phyloP scores from a whole-genome alignment of 2,888 invertebrate genomes.

The Congeria kusceri region DNA sequence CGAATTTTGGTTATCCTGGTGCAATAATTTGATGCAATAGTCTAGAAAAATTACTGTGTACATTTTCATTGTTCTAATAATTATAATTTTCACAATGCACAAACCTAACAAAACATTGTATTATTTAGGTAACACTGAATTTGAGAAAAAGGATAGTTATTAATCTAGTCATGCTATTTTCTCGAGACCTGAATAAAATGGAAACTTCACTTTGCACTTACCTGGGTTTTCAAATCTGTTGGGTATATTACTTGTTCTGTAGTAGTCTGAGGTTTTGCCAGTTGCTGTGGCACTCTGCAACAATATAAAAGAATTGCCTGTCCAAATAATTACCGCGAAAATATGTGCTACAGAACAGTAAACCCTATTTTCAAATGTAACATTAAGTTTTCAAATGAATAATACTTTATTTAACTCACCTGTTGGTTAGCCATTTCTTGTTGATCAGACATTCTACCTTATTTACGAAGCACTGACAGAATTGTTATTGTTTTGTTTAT shows the following conservation, averaged over 20 bases:
- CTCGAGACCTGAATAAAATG: neutral
- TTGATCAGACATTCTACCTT: neutral
- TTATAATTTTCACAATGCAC: too few relatives aligned
- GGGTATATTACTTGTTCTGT: constrained; percentile 82
- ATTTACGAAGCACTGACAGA: neutral
- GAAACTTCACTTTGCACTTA: constrained; percentile 49
- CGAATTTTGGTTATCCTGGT: too few relatives aligned
- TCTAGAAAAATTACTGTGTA: too few relatives aligned
- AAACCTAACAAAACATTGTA: neutral
- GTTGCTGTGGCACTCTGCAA: constrained; percentile 64
- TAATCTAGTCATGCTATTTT: too few relatives aligned
- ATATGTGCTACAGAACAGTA: neutral
- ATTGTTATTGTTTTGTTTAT: neutral
- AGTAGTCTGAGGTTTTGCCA: constrained; percentile 83
- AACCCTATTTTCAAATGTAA: neutral
- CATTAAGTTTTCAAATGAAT: neutral
- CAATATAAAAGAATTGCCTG: constrained; percentile 4
- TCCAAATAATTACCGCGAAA: neutral
- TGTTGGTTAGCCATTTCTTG: neutral
- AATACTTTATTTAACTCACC: neutral
- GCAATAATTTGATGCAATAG: too few relatives aligned
- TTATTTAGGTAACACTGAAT: too few relatives aligned
- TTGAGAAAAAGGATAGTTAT: too few relatives aligned
- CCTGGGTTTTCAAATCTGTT: constrained; percentile 85
- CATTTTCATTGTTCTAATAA: too few relatives aligned